These are phyloP conservation scores for Manduca sexta DNA, from an alignment of 1,140 invertebrate species.

Conservation along the genomic window DNA sequence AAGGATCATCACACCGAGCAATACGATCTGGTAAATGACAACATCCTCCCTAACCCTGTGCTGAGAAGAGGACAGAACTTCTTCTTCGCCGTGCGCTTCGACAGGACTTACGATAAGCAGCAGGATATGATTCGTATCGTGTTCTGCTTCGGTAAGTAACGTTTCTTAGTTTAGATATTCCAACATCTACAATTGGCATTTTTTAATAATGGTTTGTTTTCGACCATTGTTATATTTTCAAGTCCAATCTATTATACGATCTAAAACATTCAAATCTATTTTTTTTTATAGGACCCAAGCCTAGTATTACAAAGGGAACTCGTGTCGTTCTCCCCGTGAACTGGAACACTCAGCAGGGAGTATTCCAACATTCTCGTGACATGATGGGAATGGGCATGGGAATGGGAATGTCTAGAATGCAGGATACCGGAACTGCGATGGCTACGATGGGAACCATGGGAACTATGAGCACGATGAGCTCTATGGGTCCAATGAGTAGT, in stretches of 20 bases:
- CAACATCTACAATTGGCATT: too few species aligned
- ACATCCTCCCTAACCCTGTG: conserved; percentile 70
- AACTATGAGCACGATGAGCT: conserved; percentile 35
- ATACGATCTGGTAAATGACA: conserved; percentile 76
- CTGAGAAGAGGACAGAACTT: conserved; percentile 78
- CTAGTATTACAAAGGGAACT: conserved; percentile 78
- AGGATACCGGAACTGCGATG: conserved; percentile 42
- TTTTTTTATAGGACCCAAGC: conserved; percentile 74
- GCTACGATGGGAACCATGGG: conserved; percentile 27
- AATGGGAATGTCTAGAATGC: conserved; percentile 45
- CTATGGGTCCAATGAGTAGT: conserved; percentile 50
- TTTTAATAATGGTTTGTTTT: too few species aligned
- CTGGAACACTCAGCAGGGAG: conserved; percentile 60
- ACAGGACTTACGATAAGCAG: conserved; percentile 68
- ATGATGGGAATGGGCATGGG: conserved; percentile 55
- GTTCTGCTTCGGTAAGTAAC: conserved; percentile 63
- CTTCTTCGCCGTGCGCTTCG: conserved; percentile 76
- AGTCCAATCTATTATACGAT: too few species aligned
- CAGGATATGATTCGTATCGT: conserved; percentile 69
- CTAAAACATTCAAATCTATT: too few species aligned
- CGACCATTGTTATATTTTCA: too few species aligned
- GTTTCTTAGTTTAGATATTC: too few species aligned
- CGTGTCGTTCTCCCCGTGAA: conserved; percentile 75
- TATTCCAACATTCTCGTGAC: conserved; percentile 64
- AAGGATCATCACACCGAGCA: conserved; percentile 78